Conservation (phyloP, 2,888 invertebrate genomes). For the Tipula helvola region DNA sequence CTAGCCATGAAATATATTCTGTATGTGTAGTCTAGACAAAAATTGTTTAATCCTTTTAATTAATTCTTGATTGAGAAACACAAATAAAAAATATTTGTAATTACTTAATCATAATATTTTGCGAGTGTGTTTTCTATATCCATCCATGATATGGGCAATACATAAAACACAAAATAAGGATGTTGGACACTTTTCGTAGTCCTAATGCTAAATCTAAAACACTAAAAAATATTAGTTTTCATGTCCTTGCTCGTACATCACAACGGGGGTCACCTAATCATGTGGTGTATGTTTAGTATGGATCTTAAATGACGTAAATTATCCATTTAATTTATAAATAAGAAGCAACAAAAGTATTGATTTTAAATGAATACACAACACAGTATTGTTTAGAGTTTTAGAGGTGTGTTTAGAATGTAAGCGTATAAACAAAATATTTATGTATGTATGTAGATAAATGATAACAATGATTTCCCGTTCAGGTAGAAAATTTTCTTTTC, state of each 20-base stretch:
- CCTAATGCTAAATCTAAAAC: background rate
- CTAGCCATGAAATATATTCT: background rate
- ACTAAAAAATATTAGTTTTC: background rate
- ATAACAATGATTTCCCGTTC: no score
- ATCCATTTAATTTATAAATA: background rate
- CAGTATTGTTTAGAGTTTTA: background rate
- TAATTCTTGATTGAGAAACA: background rate
- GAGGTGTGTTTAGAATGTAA: background rate
- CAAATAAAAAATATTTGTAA: background rate
- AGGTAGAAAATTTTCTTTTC: no score
- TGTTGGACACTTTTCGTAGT: no score
- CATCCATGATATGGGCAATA: background rate
- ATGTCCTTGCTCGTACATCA: background rate
- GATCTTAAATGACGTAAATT: background rate
- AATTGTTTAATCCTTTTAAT: background rate
- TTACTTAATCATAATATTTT: background rate
- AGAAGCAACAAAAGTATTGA: background rate
- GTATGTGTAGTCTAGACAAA: background rate
- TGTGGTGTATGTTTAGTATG: background rate
- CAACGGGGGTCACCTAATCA: background rate
- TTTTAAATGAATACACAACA: background rate
- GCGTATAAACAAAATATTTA: no score
- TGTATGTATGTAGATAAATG: no score
- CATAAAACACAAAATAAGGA: no score
- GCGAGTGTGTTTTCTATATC: background rate